Percentiles rank a stretch among this genome's conserved stretches.
These are phyloP conservation scores for Pseudorasbora parva DNA, from an alignment of 2,113 vertebrate genomes.

Conservation along the genomic window DNA sequence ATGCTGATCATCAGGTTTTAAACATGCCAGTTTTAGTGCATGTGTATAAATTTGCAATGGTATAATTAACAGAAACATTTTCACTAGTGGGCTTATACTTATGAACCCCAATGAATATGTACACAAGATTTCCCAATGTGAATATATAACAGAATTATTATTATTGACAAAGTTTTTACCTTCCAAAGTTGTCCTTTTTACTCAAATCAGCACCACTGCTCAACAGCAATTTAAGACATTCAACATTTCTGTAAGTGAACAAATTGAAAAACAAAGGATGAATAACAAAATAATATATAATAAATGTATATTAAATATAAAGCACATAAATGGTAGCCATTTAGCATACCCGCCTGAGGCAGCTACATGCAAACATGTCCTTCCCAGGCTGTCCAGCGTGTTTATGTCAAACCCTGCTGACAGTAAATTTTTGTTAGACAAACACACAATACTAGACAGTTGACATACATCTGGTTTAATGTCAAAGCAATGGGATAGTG, in stretches of 20 bases:
- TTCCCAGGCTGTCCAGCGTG: slow-evolving; percentile 86
- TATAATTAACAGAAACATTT: not conserved
- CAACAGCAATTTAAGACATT: slow-evolving; percentile 94
- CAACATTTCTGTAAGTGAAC: slow-evolving; percentile 81
- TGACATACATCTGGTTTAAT: slow-evolving; percentile 63
- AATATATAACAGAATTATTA: not conserved
- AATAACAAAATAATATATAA: not conserved
- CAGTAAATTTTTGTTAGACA: slow-evolving; percentile 89
- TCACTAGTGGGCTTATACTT: not conserved
- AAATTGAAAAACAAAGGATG: not conserved
- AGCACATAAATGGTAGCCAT: not conserved
- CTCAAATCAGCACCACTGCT: slow-evolving; percentile 87
- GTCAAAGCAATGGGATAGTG: not conserved
- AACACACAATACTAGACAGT: slow-evolving; percentile 89
- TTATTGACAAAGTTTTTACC: slow-evolving; percentile 69
- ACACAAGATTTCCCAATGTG: not conserved
- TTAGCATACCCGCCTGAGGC: slow-evolving; percentile 88
- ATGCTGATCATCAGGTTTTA: not conserved
- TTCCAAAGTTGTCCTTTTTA: slow-evolving; percentile 89
- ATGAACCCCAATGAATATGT: not conserved
- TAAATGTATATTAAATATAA: not conserved
- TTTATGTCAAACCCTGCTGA: slow-evolving; percentile 90
- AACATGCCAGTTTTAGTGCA: not conserved
- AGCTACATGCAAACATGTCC: slow-evolving; percentile 94
- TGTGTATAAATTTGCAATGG: not conserved